Base-by-base conservation (phyloP, 2,113 vertebrate genomes). In the Antigone vipio region DNA sequence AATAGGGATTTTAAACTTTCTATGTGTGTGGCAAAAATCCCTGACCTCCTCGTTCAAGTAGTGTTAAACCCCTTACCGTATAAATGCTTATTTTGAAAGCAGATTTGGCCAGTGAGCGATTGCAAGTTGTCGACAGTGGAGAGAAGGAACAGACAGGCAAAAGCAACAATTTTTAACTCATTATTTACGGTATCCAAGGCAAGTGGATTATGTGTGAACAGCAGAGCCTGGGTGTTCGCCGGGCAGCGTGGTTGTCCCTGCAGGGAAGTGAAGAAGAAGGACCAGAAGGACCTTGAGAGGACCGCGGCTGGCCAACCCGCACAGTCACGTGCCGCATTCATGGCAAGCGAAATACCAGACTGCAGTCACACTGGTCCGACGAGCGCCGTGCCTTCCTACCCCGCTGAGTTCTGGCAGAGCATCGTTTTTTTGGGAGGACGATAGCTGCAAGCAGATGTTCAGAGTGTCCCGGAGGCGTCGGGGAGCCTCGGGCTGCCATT, bases 321-420 rank as follows among this genome's bases (percentile, higher is more conserved):
- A 2, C 3, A 7, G 14, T 47, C 56, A 4, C 30, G 52, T 20
- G 3, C 5, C 9, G n/a, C 29, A 3, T 6, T n/a, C 7, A 1
- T 8, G 60, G 78, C 42, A 58, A 38, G 73, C 1, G 17, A 30
- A 35, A 13, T 12, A 15, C 9, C 45, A 26, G 44, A 23, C 53
- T 40, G 20, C 35, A 27, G 0, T 15, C 84, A 7, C 4, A 13
- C 50, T 22, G 71, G 7, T 30, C 63, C 0, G 2, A 11, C 0
- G 12, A 59, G 21, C 67, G 2, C 67, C 2, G 1, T 18, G 16
- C 50, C 38, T 60, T 47, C 38, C 45, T 40, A 27, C 0, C 32
- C 59, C 1, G 1, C 2, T 13, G 60, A 82, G 40, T 50, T 63
- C 38, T 68, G 84, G 56, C 40, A 22, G 34, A 52, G 15, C 23